phyloP scores from a whole-genome alignment of 1,140 invertebrate genomes.

The Drosophila sucinea region DNA sequence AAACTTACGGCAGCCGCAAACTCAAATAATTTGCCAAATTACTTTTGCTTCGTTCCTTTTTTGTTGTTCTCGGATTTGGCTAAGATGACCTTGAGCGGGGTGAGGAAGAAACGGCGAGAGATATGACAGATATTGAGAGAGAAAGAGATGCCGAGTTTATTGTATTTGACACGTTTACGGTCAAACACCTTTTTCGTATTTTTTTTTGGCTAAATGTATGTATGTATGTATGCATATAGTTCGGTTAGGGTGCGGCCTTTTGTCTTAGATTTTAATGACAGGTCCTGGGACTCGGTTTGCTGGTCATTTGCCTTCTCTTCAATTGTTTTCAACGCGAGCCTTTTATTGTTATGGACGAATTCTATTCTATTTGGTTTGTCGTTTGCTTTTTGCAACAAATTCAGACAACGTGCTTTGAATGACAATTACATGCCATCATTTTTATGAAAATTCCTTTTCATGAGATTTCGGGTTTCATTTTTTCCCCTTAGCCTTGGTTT shows the following conservation, averaged over 20 bases:
- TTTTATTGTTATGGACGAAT: conserved; percentile 69
- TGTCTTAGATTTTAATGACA: conserved; percentile 69
- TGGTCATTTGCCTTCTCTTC: conserved; percentile 59
- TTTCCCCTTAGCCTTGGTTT: conserved; percentile 6
- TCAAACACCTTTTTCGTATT: conserved; percentile 63
- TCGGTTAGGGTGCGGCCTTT: conserved; percentile 43
- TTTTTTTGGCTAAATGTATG: conserved; percentile 5
- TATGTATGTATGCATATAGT: not conserved
- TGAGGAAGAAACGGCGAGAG: not conserved
- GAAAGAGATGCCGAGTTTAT: not conserved
- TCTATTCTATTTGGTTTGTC: conserved; percentile 62
- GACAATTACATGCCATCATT: conserved; percentile 64
- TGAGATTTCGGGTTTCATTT: conserved; percentile 37
- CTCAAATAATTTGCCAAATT: conserved; percentile 79
- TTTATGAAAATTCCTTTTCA: conserved; percentile 34
- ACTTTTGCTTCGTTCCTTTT: conserved; percentile 60
- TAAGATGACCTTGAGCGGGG: conserved; percentile 51
- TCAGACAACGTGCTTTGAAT: conserved; percentile 75
- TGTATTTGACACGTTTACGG: conserved; percentile 55
- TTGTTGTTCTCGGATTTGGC: not conserved
- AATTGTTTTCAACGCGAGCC: conserved; percentile 68
- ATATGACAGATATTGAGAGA: not conserved
- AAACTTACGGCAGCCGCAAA: conserved; percentile 74
- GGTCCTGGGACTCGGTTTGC: conserved; percentile 18
- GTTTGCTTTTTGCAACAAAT: conserved; percentile 75